These are phyloP conservation scores for Phoxinus dragarum DNA, from an alignment of 2,797 vertebrate species.

Conservation along the genomic window DNA sequence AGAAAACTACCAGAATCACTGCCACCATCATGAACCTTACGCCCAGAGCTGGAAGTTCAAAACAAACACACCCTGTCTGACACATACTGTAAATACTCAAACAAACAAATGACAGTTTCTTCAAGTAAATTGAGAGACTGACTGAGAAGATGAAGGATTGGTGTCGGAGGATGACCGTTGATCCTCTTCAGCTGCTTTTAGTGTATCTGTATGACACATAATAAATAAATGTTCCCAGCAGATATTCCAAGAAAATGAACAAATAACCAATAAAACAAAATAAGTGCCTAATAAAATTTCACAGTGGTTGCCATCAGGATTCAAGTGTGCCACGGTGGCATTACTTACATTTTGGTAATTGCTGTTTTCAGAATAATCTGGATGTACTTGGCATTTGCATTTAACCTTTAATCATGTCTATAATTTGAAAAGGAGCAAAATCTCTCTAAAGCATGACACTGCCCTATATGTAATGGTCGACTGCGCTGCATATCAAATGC, in stretches of 20 bases:
- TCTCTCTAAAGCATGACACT: constrained; percentile 23
- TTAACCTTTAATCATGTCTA: constrained; percentile 54
- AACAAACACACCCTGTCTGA: neutral
- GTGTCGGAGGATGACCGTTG: neutral
- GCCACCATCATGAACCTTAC: constrained; percentile 29
- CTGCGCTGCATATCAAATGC: constrained; percentile 8
- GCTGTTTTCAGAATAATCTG: constrained; percentile 47
- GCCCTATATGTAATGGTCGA: neutral
- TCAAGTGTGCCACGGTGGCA: neutral
- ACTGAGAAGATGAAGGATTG: constrained; percentile 16
- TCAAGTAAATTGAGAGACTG: constrained; percentile 22
- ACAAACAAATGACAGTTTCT: constrained; percentile 39
- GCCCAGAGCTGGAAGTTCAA: neutral
- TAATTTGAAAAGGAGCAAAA: constrained; percentile 46
- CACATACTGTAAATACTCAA: neutral
- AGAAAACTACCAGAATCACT: constrained; percentile 31
- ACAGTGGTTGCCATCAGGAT: neutral
- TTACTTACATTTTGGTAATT: constrained; percentile 35
- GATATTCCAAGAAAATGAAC: neutral
- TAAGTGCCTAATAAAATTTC: neutral
- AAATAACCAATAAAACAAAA: neutral
- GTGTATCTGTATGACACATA: neutral
- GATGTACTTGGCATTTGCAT: constrained; percentile 45
- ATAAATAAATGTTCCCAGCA: neutral
- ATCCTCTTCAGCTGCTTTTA: constrained; percentile 2